Evolutionary conservation across 1,140 invertebrate genomes (phyloP).

Genomic region (Drosophila asahinai): DNA sequence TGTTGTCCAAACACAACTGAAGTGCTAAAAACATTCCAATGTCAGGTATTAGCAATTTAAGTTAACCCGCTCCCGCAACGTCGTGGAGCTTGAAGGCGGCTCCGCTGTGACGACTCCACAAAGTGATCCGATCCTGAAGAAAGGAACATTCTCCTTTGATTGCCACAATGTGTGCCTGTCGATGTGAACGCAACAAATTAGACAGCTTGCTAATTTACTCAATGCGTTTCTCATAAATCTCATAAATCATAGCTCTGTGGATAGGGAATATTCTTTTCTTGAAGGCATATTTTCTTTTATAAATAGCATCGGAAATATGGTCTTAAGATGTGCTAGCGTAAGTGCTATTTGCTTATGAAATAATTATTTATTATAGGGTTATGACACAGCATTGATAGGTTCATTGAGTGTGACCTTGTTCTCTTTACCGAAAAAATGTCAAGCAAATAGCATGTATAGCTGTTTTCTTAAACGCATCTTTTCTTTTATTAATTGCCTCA

Average conservation of each 20-base stretch:
- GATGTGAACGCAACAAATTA: slow-evolving; percentile 49
- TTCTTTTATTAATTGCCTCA: too few relatives aligned
- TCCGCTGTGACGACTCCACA: slow-evolving; percentile 34
- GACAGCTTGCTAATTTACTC: slow-evolving; percentile 50
- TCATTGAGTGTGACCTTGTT: too few relatives aligned
- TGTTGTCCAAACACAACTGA: slow-evolving; percentile 79
- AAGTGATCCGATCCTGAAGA: slow-evolving; percentile 38
- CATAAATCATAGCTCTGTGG: slow-evolving; percentile 31
- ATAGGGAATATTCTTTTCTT: background rate
- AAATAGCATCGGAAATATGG: background rate
- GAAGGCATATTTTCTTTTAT: background rate
- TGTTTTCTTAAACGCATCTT: too few relatives aligned
- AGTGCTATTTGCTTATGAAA: background rate
- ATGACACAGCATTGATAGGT: background rate
- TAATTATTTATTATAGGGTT: too few relatives aligned
- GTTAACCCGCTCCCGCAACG: slow-evolving; percentile 39
- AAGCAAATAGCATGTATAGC: too few relatives aligned
- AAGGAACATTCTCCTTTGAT: slow-evolving; percentile 51
- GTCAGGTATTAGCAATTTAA: slow-evolving; percentile 83
- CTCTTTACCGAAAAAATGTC: too few relatives aligned
- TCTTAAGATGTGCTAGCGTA: too few relatives aligned
- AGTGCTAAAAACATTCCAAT: slow-evolving; percentile 84
- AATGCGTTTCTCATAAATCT: slow-evolving; percentile 26
- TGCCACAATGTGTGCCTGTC: slow-evolving; percentile 49
- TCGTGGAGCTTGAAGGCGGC: slow-evolving; percentile 9